Evolutionary conservation across 2,113 vertebrate species (phyloP).

Genomic region (Mustelus asterias): DNA sequence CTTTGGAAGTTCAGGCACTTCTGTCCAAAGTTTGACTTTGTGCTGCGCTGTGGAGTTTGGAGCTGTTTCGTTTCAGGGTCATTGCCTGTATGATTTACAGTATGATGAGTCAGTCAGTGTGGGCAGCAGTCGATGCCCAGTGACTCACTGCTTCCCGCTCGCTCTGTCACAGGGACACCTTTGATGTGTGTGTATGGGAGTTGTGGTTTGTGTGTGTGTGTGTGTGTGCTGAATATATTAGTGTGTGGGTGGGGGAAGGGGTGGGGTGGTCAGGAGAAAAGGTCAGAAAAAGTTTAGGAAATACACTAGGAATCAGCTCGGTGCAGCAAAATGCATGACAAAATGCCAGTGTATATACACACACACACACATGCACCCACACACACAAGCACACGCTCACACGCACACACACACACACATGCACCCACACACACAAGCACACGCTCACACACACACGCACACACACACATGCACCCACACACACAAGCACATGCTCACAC

Average conservation of each 20-base stretch:
- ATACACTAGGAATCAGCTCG: neutral
- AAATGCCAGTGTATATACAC: neutral
- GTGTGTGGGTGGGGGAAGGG: no score
- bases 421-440: neutral
- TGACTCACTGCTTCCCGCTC: constrained; percentile 5
- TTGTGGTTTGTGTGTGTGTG: neutral
- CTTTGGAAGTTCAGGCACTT: neutral
- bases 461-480: neutral
- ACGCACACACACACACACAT: neutral
- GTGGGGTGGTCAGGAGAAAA: neutral
- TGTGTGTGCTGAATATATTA: neutral
- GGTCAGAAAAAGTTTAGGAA: neutral
- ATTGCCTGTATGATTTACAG: neutral
- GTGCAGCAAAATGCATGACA: neutral
- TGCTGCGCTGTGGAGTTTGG: neutral
- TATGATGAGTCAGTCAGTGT: neutral
- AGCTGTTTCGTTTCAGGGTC: neutral
- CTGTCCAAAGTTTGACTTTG: neutral
- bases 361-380: neutral
- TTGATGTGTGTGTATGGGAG: neutral
- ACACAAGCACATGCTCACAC: neutral
- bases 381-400: neutral
- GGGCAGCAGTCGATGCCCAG: neutral
- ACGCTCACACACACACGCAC: neutral
- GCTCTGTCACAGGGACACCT: neutral